phyloP scores from a whole-genome alignment of 2,113 vertebrate species.

The Gadus macrocephalus region DNA sequence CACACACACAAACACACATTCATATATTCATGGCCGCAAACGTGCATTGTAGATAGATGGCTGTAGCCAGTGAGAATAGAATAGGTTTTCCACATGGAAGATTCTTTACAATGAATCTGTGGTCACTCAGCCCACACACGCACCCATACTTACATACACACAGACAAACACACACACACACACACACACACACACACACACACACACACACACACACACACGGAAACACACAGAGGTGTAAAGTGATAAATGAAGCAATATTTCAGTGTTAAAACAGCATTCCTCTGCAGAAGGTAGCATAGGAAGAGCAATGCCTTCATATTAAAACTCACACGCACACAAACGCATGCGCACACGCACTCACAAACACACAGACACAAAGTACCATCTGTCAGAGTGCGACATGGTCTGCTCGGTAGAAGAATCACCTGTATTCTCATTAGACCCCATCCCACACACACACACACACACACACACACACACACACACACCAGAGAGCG shows the following conservation, averaged over 20 bases:
- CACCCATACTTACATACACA: background rate
- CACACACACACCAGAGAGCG: background rate
- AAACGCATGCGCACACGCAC: conserved; percentile 6
- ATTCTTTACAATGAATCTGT: conserved; percentile 59
- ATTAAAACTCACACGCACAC: conserved; percentile 18
- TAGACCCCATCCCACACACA: background rate
- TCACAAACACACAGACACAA: conserved; percentile 22
- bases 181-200: conserved; percentile 6
- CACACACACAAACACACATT: conserved; percentile 20
- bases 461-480: conserved; percentile 1
- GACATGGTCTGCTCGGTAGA: conserved; percentile 43
- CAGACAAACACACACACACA: background rate
- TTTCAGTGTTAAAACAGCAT: conserved; percentile 59
- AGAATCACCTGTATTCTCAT: conserved; percentile 48
- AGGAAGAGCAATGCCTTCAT: conserved; percentile 38
- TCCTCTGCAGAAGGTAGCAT: conserved; percentile 49
- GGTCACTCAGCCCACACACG: conserved; percentile 44
- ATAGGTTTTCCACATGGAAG: conserved; percentile 60
- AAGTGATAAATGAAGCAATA: conserved; percentile 67
- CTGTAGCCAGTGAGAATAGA: conserved; percentile 39
- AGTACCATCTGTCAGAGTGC: conserved; percentile 49
- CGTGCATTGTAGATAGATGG: conserved; percentile 44
- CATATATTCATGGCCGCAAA: conserved; percentile 15
- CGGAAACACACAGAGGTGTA: conserved; percentile 10
- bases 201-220: background rate